Evolutionary conservation across 23 tunicate genomes (phyloP), one percentile per base, ranked within the genome.

Genomic region (Ascidia mentula): DNA sequence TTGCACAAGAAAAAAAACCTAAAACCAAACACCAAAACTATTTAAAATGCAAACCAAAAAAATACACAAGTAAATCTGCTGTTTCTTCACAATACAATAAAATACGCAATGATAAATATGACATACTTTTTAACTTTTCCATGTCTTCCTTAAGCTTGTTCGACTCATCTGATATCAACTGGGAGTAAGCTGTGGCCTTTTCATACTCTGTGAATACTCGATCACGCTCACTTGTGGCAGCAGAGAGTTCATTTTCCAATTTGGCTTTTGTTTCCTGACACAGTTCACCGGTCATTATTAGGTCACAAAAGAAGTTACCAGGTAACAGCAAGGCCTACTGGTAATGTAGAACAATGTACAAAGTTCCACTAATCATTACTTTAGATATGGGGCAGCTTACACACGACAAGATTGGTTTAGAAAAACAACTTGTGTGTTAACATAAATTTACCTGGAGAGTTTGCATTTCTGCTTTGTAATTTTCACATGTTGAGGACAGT

Each of bases 181-280:
- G 76, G 15, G 76, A 37, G 32, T 75, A 40, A 36, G 87, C 87
- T 17, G 45, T 30, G 30, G 87, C 61, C 40, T 84, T 84, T 40
- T 84, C 87, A 40, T 15, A 32, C 37, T 84, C 87, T n/a, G 38
- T 76, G 24, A 45, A 34, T 34, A 46, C n/a, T 46, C 26, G 30
- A 7, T 82, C 86, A 30, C 45, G 46, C 18, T 82, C 79, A 37
- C 73, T 37, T 3, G 69, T 8, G 32, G 74, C 45, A 45, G 72
- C 34, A 24, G 79, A 73, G 34, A 73, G 42, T n/a, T 34, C 60
- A n/a, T 69, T 20, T 45, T 73, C 73, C 26, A 46, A 53, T 60
- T 46, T 18, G 38, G 46, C 34, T 6, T 40, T 82, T 74, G 31
- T 26, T 53, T 73, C 79, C 86, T 82, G 65, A 20, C 65, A 53